Conservation (phyloP, 2,888 invertebrate species). For the Conomelus anceps region DNA sequence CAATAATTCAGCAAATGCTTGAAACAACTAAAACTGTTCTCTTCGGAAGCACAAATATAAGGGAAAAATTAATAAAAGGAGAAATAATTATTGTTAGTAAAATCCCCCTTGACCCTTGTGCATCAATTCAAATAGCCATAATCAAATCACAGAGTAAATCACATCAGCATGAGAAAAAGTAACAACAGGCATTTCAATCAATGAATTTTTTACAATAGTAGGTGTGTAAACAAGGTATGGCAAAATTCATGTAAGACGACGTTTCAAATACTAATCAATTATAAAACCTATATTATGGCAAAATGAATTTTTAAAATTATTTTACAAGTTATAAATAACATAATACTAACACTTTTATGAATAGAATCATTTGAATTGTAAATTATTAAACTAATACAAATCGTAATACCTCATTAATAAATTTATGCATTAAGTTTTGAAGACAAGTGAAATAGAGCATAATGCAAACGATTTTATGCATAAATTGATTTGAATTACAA, state of each 20-base stretch:
- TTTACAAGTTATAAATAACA: no score
- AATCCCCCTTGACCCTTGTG: neutral
- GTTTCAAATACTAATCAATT: constrained; percentile 23
- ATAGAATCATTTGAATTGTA: no score
- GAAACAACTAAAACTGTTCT: neutral
- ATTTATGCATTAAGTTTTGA: no score
- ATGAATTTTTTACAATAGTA: neutral
- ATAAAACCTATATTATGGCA: no score
- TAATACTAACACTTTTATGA: no score
- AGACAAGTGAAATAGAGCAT: no score
- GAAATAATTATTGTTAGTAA: neutral
- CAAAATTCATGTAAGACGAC: neutral
- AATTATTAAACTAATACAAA: no score
- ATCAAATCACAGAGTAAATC: neutral
- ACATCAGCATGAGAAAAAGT: neutral
- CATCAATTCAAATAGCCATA: neutral
- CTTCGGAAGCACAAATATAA: neutral
- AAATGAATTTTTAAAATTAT: no score
- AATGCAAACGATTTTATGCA: no score
- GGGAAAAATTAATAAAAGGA: neutral
- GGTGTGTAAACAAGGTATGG: neutral
- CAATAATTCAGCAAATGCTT: neutral
- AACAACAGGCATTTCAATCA: neutral
- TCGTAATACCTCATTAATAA: no score
- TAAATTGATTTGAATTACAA: no score